These are phyloP conservation scores for Sphaerophoria taeniata DNA, from an alignment of 2,888 invertebrate species.

Conservation along the genomic window DNA sequence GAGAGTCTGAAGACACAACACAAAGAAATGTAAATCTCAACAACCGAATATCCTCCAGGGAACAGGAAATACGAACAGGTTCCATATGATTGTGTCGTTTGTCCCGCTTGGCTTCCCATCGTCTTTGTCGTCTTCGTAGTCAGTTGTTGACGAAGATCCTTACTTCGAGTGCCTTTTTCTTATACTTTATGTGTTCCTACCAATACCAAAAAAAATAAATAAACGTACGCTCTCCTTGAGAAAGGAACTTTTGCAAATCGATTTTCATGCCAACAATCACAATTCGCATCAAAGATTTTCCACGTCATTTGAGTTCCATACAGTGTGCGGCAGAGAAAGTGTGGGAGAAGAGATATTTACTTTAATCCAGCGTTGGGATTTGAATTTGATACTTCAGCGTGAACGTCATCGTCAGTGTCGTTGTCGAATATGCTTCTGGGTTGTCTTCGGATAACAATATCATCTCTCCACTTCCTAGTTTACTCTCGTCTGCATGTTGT, in stretches of 20 bases:
- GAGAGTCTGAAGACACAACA: not conserved
- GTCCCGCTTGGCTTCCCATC: constrained; percentile 19
- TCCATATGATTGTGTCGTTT: constrained; percentile 38
- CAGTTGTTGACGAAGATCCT: constrained; percentile 5
- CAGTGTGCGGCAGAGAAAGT: not conserved
- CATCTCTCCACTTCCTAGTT: constrained; percentile 2
- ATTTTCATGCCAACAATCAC: constrained; percentile 46
- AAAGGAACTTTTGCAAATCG: constrained; percentile 37
- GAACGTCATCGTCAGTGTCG: not conserved
- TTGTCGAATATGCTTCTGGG: not conserved
- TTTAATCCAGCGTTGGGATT: constrained; percentile 34
- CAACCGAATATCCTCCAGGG: constrained; percentile 38
- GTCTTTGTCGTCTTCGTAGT: not conserved
- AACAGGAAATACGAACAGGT: constrained; percentile 43
- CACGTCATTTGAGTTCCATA: constrained; percentile 40
- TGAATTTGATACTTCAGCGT: constrained; percentile 30
- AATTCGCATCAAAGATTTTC: constrained; percentile 41
- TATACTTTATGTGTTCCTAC: constrained; percentile 2
- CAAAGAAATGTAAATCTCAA: constrained; percentile 32
- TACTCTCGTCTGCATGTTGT: not conserved
- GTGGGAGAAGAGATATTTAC: constrained; percentile 33
- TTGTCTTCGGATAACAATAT: not conserved
- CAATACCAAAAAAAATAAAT: not conserved
- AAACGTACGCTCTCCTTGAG: not conserved
- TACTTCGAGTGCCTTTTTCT: constrained; percentile 21